Conservation (phyloP, 2,113 vertebrate genomes). For the Crypturellus undulatus region DNA sequence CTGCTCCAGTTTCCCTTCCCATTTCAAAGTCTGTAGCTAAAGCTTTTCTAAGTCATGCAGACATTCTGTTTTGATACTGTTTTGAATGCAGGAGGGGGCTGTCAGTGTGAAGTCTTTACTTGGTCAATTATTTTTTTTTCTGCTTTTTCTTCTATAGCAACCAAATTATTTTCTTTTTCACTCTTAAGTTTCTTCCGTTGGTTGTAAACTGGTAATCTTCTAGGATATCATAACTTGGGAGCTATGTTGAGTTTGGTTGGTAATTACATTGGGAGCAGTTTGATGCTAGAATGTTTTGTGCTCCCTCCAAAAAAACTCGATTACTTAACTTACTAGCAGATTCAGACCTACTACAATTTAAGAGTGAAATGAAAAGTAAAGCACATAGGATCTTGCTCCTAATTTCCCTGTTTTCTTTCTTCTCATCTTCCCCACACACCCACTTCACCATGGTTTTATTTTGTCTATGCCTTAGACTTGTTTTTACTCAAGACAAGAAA, state of each 20-base stretch:
- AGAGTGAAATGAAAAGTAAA: not conserved
- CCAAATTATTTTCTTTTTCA: not conserved
- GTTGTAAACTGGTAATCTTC: not conserved
- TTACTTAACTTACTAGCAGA: not conserved
- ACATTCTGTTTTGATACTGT: not conserved
- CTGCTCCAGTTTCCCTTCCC: not conserved
- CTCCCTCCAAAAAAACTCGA: not conserved
- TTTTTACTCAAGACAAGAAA: not conserved
- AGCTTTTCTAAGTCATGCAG: not conserved
- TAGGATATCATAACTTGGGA: fast-evolving
- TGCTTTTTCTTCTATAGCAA: not conserved
- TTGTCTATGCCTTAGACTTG: not conserved
- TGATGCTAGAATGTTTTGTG: not conserved
- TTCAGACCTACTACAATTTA: not conserved
- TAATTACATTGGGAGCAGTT: not conserved
- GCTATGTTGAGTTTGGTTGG: fast-evolving
- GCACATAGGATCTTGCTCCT: fast-evolving
- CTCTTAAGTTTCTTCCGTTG: fast-evolving
- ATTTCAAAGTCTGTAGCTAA: not conserved
- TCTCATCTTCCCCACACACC: not conserved
- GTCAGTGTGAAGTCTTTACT: not conserved
- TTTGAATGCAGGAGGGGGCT: not conserved
- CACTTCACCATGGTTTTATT: not conserved
- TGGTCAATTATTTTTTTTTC: not conserved
- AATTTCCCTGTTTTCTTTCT: not conserved